These are phyloP conservation scores for Myopa testacea DNA, from an alignment of 2,888 invertebrate genomes.

Conservation along the genomic window DNA sequence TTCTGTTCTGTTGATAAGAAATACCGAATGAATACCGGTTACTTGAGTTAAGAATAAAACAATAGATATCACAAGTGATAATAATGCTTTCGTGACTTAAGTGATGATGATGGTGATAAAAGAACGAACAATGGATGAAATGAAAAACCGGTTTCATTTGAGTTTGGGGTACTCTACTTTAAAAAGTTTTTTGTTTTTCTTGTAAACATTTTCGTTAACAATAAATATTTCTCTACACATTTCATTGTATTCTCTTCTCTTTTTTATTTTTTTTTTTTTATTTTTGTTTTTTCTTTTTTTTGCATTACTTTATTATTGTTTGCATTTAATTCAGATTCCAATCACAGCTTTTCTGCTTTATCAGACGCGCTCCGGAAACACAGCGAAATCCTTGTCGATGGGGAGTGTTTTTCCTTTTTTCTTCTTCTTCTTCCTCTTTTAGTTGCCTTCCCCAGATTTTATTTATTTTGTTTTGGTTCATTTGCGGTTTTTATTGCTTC, in stretches of 20 bases:
- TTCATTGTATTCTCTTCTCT: background rate
- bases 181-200: too few species aligned
- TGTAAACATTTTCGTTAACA: too few species aligned
- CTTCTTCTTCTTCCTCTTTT: background rate
- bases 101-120: background rate
- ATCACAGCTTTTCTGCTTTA: constrained; percentile 43
- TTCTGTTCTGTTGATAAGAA: too few species aligned
- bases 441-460: background rate
- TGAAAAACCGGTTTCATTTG: background rate
- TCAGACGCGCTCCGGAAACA: constrained; percentile 25
- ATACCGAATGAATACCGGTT: too few species aligned
- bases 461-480: too few species aligned
- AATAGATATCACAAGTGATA: background rate
- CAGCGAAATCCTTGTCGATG: background rate
- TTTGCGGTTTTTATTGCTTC: too few species aligned
- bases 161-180: too few species aligned
- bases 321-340: constrained; percentile 42
- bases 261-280: background rate
- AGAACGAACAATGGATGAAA: background rate
- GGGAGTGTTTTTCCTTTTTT: background rate
- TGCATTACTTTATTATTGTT: constrained; percentile 21
- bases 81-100: background rate
- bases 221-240: background rate
- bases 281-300: background rate
- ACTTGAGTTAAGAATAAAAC: too few species aligned